Base-by-base conservation (phyloP, 2,797 vertebrate species). In the Alcedo quadribrachys region DNA sequence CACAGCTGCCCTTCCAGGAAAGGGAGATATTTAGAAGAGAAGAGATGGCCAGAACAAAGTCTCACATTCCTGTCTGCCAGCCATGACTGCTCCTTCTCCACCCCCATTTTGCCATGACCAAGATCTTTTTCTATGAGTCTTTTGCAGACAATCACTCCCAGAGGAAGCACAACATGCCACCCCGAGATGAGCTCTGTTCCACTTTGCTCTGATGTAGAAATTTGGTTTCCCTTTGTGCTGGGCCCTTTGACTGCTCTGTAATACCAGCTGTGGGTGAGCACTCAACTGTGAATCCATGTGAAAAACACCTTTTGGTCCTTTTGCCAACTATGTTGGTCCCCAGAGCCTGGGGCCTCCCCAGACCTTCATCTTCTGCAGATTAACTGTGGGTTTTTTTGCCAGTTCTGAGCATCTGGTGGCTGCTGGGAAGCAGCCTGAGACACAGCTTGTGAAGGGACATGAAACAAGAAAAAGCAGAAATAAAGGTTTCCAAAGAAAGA, bases 221-320 rank as follows among this genome's bases (percentile, higher is more conserved):
- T 5, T 15, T 0, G 4, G 5, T 60, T 74, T 77, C 45, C 33
- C 45, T 50, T 51, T 19, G 1, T 12, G 46, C 57, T 2, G 3
- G 63, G 65, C 42, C 27, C 54, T 60, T 19, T 0, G 0, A 4
- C 12, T 28, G 45, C 45, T 4, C 16, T 4, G 9, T 2, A 0
- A 55, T 60, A 24, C 13, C 0, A 0, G n/a, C 40, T 81, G 35
- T 0, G 9, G 48, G 66, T 1, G 15, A 83, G 94, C 93, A 91
- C 82, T 86, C 82, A 93, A 58, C 80, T 88, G 90, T n/a, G 55
- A 88, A 57, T 88, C 53, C 85, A 28, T 73, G 32, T 21, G 48
- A 78, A 79, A 94, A 94, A 69, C 92, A 91, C 48, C 20, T 89
- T 33, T 9, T 60, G 85, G 87, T 88, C 22, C 80, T 84, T 79